These are phyloP conservation scores for Tenebrosternarchus preto DNA, from an alignment of 2,113 vertebrate genomes.

Conservation along the genomic window DNA sequence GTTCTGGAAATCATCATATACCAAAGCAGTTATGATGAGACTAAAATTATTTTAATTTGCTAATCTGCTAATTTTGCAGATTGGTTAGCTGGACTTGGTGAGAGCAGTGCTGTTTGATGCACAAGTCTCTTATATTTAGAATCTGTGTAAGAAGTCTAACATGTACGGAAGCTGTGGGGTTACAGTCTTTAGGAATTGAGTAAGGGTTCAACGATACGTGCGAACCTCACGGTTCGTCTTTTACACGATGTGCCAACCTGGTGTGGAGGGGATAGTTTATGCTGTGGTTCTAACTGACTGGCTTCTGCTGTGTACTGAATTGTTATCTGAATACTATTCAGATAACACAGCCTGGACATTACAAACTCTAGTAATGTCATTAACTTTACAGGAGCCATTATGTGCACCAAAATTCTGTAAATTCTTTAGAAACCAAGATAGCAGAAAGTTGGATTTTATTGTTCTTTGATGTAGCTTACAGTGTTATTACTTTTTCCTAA, in stretches of 20 bases:
- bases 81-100: slow-evolving; percentile 32
- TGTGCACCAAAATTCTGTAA: not conserved
- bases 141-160: slow-evolving; percentile 30
- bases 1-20: not conserved
- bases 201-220: slow-evolving; percentile 40
- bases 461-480: too few species aligned
- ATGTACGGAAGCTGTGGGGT: slow-evolving; percentile 31
- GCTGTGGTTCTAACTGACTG: not conserved
- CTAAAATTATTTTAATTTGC: not conserved
- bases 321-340: not conserved
- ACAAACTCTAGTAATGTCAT: not conserved
- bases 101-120: slow-evolving; percentile 19
- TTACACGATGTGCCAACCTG: not conserved
- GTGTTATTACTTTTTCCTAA: too few species aligned
- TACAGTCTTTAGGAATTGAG: slow-evolving; percentile 39
- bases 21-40: slow-evolving; percentile 11
- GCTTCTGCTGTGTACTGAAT: not conserved
- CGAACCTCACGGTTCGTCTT: slow-evolving; percentile 19
- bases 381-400: not conserved
- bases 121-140: slow-evolving; percentile 54
- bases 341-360: not conserved
- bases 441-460: too few species aligned
- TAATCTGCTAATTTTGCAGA: slow-evolving; percentile 21
- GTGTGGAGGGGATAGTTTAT: not conserved
- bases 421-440: not conserved